Evolutionary conservation across 2,888 invertebrate genomes (phyloP).

Genomic region (Arctia plantaginis): DNA sequence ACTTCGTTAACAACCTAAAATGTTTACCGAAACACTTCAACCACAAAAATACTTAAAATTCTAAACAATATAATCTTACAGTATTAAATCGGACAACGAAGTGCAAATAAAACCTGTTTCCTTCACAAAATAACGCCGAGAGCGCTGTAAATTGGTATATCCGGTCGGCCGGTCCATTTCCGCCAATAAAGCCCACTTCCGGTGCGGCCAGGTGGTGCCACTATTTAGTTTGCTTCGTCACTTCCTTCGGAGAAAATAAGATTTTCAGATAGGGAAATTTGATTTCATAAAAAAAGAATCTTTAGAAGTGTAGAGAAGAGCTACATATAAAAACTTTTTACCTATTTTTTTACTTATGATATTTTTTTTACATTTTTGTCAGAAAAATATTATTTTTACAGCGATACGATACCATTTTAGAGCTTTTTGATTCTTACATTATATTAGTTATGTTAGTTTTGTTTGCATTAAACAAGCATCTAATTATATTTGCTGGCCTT

Average conservation of each 20-base stretch:
- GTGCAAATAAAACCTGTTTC: slow-evolving; percentile 59
- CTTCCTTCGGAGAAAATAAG: slow-evolving; percentile 51
- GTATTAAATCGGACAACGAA: slow-evolving; percentile 39
- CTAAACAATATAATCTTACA: background rate
- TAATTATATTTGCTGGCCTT: no score
- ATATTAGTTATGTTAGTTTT: no score
- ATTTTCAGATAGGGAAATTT: slow-evolving; percentile 46
- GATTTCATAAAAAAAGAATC: slow-evolving; percentile 32
- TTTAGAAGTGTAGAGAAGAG: background rate
- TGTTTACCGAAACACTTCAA: background rate
- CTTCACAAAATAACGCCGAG: slow-evolving; percentile 52
- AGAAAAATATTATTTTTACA: no score
- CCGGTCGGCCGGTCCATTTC: slow-evolving; percentile 78
- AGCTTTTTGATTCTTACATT: no score
- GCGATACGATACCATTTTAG: no score
- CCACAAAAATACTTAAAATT: slow-evolving; percentile 1
- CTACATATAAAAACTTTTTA: no score
- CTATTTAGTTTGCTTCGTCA: slow-evolving; percentile 71
- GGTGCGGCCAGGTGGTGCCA: slow-evolving; percentile 71
- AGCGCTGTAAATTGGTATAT: slow-evolving; percentile 75
- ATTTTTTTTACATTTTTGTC: no score
- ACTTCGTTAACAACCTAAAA: background rate
- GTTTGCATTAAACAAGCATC: no score
- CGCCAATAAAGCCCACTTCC: slow-evolving; percentile 75
- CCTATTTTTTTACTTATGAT: no score